phyloP scores from a whole-genome alignment of 2,113 vertebrate genomes.

The Ranitomeya imitator region DNA sequence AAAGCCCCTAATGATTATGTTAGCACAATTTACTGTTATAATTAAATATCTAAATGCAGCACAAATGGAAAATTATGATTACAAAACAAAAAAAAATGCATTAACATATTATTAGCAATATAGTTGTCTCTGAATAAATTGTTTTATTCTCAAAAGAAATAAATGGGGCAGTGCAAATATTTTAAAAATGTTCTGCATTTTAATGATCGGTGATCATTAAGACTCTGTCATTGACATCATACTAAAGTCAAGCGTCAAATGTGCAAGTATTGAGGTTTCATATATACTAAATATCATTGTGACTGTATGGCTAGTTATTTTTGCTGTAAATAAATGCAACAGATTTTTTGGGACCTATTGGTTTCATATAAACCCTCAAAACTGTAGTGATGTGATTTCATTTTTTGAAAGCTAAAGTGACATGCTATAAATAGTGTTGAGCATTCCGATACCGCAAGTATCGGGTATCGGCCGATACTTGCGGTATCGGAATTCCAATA shows the following conservation, averaged over 20 bases:
- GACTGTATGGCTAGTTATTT: background rate
- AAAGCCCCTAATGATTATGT: constrained; percentile 73
- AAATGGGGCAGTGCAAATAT: constrained; percentile 41
- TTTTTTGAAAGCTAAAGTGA: too few relatives aligned
- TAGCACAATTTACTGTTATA: constrained; percentile 76
- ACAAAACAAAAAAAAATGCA: constrained; percentile 68
- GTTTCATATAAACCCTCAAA: too few relatives aligned
- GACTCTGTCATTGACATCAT: constrained; percentile 15
- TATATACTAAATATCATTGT: background rate
- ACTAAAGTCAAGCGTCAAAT: background rate
- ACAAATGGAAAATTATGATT: constrained; percentile 76
- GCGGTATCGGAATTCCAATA: too few relatives aligned
- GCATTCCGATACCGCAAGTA: too few relatives aligned
- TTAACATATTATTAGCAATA: constrained; percentile 63
- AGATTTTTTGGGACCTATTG: too few relatives aligned
- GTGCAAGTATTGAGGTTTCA: background rate
- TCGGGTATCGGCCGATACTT: too few relatives aligned
- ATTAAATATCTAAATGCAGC: constrained; percentile 76
- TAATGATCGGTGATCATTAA: constrained; percentile 24
- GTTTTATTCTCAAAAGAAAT: constrained; percentile 59
- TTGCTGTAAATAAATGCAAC: background rate
- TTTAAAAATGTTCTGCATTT: constrained; percentile 42
- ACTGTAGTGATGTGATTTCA: too few relatives aligned
- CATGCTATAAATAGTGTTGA: too few relatives aligned
- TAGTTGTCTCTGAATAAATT: constrained; percentile 57